phyloP scores from a whole-genome alignment of 2,888 invertebrate species.

The Apodemia duryi region DNA sequence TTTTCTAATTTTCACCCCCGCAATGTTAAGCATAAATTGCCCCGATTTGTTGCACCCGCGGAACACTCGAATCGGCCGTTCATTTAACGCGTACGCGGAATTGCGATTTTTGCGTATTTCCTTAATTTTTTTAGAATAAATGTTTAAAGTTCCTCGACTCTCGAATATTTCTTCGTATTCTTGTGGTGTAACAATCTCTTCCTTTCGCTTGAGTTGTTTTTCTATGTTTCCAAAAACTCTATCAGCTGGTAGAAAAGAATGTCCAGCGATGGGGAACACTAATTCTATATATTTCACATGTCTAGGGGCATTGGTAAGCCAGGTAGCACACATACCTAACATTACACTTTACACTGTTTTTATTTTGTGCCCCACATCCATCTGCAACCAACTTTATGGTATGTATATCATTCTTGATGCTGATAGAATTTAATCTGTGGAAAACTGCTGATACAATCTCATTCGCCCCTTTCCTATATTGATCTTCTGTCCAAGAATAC shows the following conservation, averaged over 20 bases:
- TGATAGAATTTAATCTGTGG: constrained; percentile 22
- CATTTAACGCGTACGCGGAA: no score
- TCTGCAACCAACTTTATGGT: neutral
- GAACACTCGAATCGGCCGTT: no score
- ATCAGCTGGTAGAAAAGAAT: constrained; percentile 33
- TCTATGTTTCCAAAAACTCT: constrained; percentile 31
- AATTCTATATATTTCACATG: constrained; percentile 26
- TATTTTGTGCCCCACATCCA: constrained; percentile 3
- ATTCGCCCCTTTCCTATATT: constrained; percentile 34
- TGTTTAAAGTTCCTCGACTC: neutral
- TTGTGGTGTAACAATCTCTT: constrained; percentile 3
- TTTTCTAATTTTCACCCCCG: no score
- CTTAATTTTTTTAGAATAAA: no score
- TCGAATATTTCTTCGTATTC: constrained; percentile 7
- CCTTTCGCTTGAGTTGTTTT: constrained; percentile 21
- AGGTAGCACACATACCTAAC: neutral
- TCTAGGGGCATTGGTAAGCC: constrained; percentile 8
- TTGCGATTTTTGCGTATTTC: no score
- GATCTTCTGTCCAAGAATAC: constrained; percentile 35
- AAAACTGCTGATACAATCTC: constrained; percentile 35
- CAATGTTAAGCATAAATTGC: no score
- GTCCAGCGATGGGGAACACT: constrained; percentile 33
- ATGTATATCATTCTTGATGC: neutral
- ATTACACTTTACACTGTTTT: neutral
- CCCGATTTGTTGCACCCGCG: no score